These are phyloP conservation scores for Eupithecia inturbata DNA, from an alignment of 2,888 invertebrate genomes.

Conservation along the genomic window DNA sequence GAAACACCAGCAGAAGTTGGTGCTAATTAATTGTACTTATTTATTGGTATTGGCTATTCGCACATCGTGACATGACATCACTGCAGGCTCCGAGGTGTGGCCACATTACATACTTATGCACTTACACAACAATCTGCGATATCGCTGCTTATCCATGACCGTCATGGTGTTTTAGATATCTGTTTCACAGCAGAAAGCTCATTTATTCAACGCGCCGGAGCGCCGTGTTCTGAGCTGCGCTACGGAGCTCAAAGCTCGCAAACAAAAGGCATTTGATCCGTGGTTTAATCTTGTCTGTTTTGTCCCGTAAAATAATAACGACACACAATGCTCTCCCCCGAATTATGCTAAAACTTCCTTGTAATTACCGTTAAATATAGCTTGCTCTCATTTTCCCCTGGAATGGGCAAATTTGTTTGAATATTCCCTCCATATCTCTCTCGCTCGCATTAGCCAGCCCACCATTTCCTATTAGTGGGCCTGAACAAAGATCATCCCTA, in stretches of 20 bases:
- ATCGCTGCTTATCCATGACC: conserved; percentile 45
- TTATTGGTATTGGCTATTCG: conserved; percentile 54
- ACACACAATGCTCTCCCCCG: conserved; percentile 40
- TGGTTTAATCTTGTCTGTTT: conserved; percentile 44
- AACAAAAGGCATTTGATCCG: conserved; percentile 44
- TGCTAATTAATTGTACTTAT: conserved; percentile 52
- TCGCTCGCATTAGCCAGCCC: conserved; percentile 46
- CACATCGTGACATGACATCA: conserved; percentile 58
- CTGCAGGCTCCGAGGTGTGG: conserved; percentile 60
- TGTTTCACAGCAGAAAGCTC: conserved; percentile 50
- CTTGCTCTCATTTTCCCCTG: conserved; percentile 35
- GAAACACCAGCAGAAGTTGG: conserved; percentile 48
- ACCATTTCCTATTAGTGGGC: conserved; percentile 33
- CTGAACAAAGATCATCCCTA: conserved; percentile 7
- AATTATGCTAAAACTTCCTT: conserved; percentile 41
- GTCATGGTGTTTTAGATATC: conserved; percentile 50
- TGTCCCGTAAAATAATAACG: conserved; percentile 39
- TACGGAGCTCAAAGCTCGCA: conserved; percentile 26
- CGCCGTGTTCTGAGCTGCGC: conserved; percentile 51
- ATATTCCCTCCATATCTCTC: conserved; percentile 42
- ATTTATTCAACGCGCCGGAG: conserved; percentile 52
- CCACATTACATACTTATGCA: conserved; percentile 60
- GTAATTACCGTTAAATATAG: conserved; percentile 46
- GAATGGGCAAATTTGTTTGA: conserved; percentile 37
- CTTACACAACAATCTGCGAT: conserved; percentile 54